Conservation (phyloP, 2,113 vertebrate species). For the Coreoperca whiteheadi region DNA sequence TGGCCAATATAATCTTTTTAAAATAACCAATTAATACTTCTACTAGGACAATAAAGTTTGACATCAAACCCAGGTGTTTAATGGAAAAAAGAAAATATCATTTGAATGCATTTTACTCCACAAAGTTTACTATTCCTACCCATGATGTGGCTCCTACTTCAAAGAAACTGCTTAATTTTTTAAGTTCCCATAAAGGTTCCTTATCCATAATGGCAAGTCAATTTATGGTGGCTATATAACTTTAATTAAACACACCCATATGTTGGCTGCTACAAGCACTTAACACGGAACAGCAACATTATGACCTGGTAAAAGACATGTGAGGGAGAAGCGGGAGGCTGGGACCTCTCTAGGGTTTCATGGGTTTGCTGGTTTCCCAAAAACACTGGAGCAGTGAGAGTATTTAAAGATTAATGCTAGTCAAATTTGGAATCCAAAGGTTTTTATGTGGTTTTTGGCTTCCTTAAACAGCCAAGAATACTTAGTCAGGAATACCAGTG, state of each 20-base stretch:
- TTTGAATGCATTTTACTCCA: conserved; percentile 72
- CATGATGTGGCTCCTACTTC: conserved; percentile 78
- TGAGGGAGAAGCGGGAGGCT: conserved; percentile 22
- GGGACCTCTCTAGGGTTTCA: conserved; percentile 58
- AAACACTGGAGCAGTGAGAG: conserved; percentile 28
- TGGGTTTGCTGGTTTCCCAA: conserved; percentile 37
- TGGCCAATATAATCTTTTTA: conserved; percentile 82
- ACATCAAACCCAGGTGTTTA: conserved; percentile 84
- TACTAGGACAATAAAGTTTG: conserved; percentile 82
- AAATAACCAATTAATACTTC: conserved; percentile 86
- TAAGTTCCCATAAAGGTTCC: conserved; percentile 80
- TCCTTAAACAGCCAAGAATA: neutral
- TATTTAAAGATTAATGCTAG: conserved; percentile 49
- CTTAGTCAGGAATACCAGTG: neutral
- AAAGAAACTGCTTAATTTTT: conserved; percentile 83
- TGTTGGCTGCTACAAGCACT: conserved; percentile 75
- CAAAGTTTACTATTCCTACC: conserved; percentile 68
- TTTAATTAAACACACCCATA: conserved; percentile 84
- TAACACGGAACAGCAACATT: conserved; percentile 70
- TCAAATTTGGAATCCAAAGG: conserved; percentile 49
- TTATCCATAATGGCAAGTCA: conserved; percentile 78
- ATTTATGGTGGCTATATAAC: conserved; percentile 85
- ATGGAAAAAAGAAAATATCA: conserved; percentile 78
- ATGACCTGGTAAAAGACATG: conserved; percentile 66
- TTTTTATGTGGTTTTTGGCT: conserved; percentile 25